These are phyloP conservation scores for Diplolepis rosae DNA, from an alignment of 2,888 invertebrate genomes.

Conservation along the genomic window DNA sequence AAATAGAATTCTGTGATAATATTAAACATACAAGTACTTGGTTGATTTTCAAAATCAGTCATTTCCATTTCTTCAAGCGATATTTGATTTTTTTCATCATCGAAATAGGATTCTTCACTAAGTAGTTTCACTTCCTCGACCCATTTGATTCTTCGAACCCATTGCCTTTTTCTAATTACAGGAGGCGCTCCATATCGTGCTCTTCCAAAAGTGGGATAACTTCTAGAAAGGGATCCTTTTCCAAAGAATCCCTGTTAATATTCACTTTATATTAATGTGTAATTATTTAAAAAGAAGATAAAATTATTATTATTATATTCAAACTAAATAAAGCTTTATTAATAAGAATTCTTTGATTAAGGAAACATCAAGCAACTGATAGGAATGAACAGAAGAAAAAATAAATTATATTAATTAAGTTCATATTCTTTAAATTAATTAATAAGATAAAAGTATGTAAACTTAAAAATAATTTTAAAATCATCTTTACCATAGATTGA, in stretches of 20 bases:
- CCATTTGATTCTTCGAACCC: constrained; percentile 77
- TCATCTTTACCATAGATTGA: constrained; percentile 76
- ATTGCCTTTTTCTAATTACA: constrained; percentile 79
- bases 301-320: no score
- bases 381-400: no score
- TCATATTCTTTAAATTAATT: no score
- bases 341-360: no score
- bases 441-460: constrained; percentile 12
- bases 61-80: constrained; percentile 35
- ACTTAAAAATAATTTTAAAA: no score
- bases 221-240: constrained; percentile 81
- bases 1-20: not conserved
- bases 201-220: constrained; percentile 74
- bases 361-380: no score
- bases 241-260: constrained; percentile 82
- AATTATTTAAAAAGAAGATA: no score
- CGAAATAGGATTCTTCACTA: constrained; percentile 51
- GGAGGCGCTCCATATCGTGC: constrained; percentile 71
- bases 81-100: constrained; percentile 40
- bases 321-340: no score
- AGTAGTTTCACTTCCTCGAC: constrained; percentile 68
- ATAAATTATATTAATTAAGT: no score
- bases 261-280: constrained; percentile 1
- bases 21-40: constrained; percentile 14
- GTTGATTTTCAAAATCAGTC: constrained; percentile 25